A percentile compares a stretch with the other conserved stretches of the same genome.
Conservation (phyloP, 2,797 vertebrate species). For the Trachops cirrhosus region DNA sequence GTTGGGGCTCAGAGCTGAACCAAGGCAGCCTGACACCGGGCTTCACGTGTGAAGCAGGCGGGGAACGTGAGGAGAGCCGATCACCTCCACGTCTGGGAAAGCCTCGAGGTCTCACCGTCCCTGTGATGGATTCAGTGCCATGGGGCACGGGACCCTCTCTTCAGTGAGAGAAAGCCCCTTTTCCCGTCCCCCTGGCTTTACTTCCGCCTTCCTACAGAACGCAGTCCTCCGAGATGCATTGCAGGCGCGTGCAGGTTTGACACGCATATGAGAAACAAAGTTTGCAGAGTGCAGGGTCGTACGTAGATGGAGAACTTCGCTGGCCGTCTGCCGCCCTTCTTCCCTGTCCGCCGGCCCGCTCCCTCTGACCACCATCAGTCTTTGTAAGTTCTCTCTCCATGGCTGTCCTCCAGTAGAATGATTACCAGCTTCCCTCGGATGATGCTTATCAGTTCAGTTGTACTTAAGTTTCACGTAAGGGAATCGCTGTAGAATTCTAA, state of each 20-base stretch:
- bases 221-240: too few species aligned
- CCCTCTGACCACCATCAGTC: neutral
- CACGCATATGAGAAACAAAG: neutral
- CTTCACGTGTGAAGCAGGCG: neutral
- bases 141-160: fast-evolving
- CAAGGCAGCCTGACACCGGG: neutral
- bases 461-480: neutral
- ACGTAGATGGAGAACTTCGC: neutral
- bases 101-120: neutral
- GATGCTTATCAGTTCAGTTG: neutral
- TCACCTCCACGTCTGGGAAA: neutral
- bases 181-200: neutral
- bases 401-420: neutral
- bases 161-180: neutral
- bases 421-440: neutral
- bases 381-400: neutral
- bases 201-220: neutral
- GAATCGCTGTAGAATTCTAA: neutral
- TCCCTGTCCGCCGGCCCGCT: neutral
- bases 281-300: neutral
- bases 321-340: neutral
- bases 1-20: neutral
- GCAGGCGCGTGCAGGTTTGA: neutral
- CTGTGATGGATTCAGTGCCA: neutral
- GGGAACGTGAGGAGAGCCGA: neutral